phyloP scores from a whole-genome alignment of 2,888 invertebrate genomes.

The Synergus umbraculus region DNA sequence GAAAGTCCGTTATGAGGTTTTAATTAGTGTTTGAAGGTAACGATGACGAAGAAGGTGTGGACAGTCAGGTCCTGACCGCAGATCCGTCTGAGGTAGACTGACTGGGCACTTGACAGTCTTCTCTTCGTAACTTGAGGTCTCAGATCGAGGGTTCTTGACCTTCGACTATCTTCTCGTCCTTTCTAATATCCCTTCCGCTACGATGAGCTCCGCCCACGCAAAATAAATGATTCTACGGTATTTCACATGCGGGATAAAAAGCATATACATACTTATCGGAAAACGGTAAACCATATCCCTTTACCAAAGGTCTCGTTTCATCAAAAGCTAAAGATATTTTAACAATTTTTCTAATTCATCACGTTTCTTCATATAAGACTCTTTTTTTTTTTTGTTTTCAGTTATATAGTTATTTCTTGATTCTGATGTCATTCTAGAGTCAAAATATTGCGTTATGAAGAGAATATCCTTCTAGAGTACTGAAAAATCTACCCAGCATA shows the following conservation, averaged over 20 bases:
- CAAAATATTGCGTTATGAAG: not conserved
- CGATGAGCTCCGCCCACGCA: slow-evolving; percentile 36
- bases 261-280: slow-evolving; percentile 38
- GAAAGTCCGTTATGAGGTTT: slow-evolving; percentile 44
- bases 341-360: not conserved
- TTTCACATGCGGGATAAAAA: slow-evolving; percentile 32
- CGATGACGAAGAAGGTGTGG: slow-evolving; percentile 46
- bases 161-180: slow-evolving; percentile 49
- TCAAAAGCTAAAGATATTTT: slow-evolving; percentile 3
- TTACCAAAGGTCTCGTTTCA: slow-evolving; percentile 25
- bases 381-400: not conserved
- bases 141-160: slow-evolving; percentile 51
- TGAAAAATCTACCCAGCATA: not conserved
- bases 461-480: not conserved
- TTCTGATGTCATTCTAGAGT: not conserved
- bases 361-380: not conserved
- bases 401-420: not conserved
- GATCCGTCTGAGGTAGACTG: slow-evolving; percentile 26
- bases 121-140: slow-evolving; percentile 44
- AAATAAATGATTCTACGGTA: slow-evolving; percentile 39
- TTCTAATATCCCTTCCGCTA: slow-evolving; percentile 44
- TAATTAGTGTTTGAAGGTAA: slow-evolving; percentile 45
- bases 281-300: slow-evolving; percentile 40
- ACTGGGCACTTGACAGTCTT: slow-evolving; percentile 48
- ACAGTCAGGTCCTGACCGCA: slow-evolving; percentile 46